Conservation (phyloP, 2,113 vertebrate species). For the Prietella phreatophila region DNA sequence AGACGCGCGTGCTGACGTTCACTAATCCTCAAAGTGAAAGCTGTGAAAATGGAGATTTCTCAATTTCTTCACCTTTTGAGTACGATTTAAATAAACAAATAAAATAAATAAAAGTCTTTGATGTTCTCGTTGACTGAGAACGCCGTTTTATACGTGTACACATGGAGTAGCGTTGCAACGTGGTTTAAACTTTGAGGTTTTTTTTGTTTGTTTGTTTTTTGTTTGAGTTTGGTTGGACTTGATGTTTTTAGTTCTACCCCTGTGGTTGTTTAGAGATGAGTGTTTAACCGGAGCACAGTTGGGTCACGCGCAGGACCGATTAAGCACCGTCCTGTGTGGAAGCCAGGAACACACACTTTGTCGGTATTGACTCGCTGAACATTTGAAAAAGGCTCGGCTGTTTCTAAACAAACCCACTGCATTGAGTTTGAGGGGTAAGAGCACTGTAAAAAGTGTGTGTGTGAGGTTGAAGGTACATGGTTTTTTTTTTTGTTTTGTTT, state of each 20-base stretch:
- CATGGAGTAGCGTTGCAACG: neutral
- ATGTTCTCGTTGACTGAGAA: neutral
- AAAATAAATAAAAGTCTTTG: too few species aligned
- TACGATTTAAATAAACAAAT: too few species aligned
- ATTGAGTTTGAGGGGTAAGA: constrained; percentile 28
- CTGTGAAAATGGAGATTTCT: too few species aligned
- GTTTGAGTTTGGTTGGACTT: neutral
- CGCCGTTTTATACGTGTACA: too few species aligned
- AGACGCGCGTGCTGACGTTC: too few species aligned
- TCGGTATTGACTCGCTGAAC: constrained; percentile 41
- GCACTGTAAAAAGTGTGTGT: constrained; percentile 33
- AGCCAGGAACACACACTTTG: neutral
- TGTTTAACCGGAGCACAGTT: neutral
- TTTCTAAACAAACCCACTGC: constrained; percentile 40
- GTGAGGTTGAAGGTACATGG: neutral
- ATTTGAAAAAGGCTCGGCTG: constrained; percentile 49
- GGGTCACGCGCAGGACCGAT: neutral
- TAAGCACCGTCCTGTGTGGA: neutral
- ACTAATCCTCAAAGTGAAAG: too few species aligned
- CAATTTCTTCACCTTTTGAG: too few species aligned
- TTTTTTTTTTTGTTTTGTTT: neutral
- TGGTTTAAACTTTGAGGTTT: neutral
- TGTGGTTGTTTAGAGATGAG: neutral
- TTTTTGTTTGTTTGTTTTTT: neutral
- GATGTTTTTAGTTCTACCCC: neutral